Evolutionary conservation across 1,140 invertebrate genomes (phyloP), one percentile per base, ranked within the genome.

Genomic region (Calliphora vicina): DNA sequence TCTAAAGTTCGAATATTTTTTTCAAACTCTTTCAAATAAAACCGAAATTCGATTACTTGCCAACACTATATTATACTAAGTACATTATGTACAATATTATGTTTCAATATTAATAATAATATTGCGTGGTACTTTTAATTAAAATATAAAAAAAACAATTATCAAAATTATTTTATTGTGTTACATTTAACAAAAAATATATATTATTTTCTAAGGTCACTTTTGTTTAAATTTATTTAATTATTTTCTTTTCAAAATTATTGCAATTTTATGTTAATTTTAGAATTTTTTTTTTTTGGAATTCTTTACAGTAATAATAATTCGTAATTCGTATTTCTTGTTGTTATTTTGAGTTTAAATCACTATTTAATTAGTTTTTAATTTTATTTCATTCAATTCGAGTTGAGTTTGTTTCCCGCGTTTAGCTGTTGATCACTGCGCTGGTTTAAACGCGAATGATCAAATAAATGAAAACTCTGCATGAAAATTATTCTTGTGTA

Each of bases 381-480:
- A 23, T 10, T 67, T 12, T 67, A 8, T 67, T 23, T 67, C n/a
- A 25, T 67, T 67, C 9, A 23, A 67, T 0, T 25, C 35, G 20
- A 74, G 1, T 35, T 15, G 20, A 76, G 13, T 12, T 17, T 43
- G 35, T 43, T 78, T 78, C 12, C 74, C 74, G 74, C 74, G 74
- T 78, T 78, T 43, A 78, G 35, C 74, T 20, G n/a, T 78, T 35
- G 20, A 23, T 1, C 74, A 43, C 35, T 43, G 23, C 74, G 74
- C 74, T 43, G 74, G 35, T 78, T 78, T 43, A 78, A 78, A 78
- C 74, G 74, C 42, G 74, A 78, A 78, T 78, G 74, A 78, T 8
- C 42, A 23, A 23, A 17, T 26, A 78, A 78, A 78, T 78, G 74
- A 78, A 78, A 78, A 78, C 74, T 78, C 74, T 78, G 74, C 74